Evolutionary conservation across 2,113 vertebrate species (phyloP).

Genomic region (Turnix velox): DNA sequence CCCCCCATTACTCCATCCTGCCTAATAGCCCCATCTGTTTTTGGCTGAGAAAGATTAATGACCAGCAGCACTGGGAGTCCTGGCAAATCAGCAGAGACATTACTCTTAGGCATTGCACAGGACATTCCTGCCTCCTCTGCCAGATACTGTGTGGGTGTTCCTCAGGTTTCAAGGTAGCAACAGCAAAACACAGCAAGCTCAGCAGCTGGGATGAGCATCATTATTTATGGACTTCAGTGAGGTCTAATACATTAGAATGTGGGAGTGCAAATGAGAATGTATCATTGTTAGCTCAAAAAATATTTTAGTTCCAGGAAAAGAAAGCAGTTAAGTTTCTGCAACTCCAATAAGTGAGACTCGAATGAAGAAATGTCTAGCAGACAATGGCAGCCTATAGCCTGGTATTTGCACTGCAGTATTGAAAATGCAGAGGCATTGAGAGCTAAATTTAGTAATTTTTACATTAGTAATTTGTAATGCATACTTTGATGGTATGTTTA

Average conservation of each 20-base stretch:
- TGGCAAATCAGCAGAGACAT: slow-evolving; percentile 40
- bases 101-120: slow-evolving; percentile 5
- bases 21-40: slow-evolving; percentile 60
- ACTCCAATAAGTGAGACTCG: background rate
- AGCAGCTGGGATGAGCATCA: background rate
- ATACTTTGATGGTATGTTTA: background rate
- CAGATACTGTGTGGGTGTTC: background rate
- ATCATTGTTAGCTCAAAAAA: background rate
- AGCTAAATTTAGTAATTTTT: background rate
- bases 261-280: background rate
- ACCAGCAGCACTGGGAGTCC: slow-evolving; percentile 1
- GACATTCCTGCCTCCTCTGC: background rate
- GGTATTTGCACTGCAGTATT: background rate
- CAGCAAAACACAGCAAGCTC: background rate
- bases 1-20: slow-evolving; percentile 13
- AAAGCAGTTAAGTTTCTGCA: background rate
- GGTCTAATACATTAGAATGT: background rate
- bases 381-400: background rate
- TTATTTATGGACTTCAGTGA: background rate
- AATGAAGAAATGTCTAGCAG: background rate
- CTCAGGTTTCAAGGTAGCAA: background rate
- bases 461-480: background rate
- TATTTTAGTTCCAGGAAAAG: background rate
- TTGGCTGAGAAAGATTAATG: slow-evolving; percentile 52
- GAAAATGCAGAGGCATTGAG: background rate